phyloP scores from a whole-genome alignment of 2,797 vertebrate species.

The Mallotus villosus region DNA sequence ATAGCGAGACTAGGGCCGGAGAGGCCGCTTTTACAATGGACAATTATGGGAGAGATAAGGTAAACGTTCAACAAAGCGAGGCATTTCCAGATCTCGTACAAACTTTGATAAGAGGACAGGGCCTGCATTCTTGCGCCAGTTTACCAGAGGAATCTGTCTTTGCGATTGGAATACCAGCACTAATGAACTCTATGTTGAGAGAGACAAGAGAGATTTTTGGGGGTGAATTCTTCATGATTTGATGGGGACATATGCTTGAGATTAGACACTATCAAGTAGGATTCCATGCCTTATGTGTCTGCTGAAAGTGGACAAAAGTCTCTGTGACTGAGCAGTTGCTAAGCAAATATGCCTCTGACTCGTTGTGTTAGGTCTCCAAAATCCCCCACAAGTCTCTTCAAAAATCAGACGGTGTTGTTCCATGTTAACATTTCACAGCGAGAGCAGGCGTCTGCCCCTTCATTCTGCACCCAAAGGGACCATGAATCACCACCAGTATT shows the following conservation, averaged over 20 bases:
- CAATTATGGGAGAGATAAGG: slow-evolving; percentile 73
- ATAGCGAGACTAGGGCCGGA: slow-evolving; percentile 58
- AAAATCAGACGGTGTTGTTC: slow-evolving; percentile 65
- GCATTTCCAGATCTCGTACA: slow-evolving; percentile 66
- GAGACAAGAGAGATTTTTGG: slow-evolving; percentile 24
- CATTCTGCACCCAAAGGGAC: slow-evolving; percentile 63
- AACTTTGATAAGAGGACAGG: slow-evolving; percentile 62
- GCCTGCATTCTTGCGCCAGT: slow-evolving; percentile 63
- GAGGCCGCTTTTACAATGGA: slow-evolving; percentile 71
- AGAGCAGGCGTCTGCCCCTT: slow-evolving; percentile 69
- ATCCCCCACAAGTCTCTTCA: slow-evolving; percentile 4
- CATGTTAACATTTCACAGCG: slow-evolving; percentile 71
- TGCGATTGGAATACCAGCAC: slow-evolving; percentile 59
- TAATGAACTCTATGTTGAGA: slow-evolving; percentile 56
- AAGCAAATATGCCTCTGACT: not conserved
- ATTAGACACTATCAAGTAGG: slow-evolving; percentile 37
- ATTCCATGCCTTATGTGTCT: too few relatives aligned
- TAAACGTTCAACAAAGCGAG: slow-evolving; percentile 68
- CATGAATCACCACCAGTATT: slow-evolving; percentile 62
- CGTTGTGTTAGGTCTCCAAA: too few relatives aligned
- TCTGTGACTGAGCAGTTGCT: too few relatives aligned
- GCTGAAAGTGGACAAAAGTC: too few relatives aligned
- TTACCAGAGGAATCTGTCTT: slow-evolving; percentile 49
- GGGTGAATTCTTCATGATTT: slow-evolving; percentile 40
- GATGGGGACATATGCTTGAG: slow-evolving; percentile 37